Evolutionary conservation across 2,797 vertebrate genomes (phyloP).

Genomic region (Lerista edwardsae): DNA sequence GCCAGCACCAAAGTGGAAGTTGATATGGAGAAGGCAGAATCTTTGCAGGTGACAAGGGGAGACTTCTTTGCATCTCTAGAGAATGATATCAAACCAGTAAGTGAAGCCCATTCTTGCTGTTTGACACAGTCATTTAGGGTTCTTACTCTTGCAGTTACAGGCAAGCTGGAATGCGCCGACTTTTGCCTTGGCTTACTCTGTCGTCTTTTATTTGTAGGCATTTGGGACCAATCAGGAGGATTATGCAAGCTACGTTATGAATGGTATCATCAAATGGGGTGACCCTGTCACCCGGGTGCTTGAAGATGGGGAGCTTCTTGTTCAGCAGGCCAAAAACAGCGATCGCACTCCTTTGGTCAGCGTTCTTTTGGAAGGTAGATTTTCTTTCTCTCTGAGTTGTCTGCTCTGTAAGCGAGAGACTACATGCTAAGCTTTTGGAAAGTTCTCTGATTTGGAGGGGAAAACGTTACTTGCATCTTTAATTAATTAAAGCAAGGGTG

Average conservation of each 20-base stretch:
- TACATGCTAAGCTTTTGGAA: background rate
- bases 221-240: conserved; percentile 97
- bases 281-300: conserved; percentile 89
- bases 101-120: conserved; percentile 51
- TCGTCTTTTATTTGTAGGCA: conserved; percentile 76
- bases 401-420: background rate
- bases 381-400: accelerated
- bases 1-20: conserved; percentile 92
- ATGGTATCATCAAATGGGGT: conserved; percentile 94
- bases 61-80: conserved; percentile 92
- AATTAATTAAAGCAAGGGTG: background rate
- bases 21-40: conserved; percentile 91
- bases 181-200: background rate
- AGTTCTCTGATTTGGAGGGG: background rate
- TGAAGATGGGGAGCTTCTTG: conserved; percentile 91
- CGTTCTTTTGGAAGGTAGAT: conserved; percentile 90
- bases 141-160: background rate
- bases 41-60: conserved; percentile 84
- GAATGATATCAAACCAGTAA: conserved; percentile 95
- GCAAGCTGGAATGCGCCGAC: background rate
- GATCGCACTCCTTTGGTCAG: conserved; percentile 94
- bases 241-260: conserved; percentile 96
- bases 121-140: background rate
- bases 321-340: conserved; percentile 95
- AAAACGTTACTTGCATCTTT: background rate